Conservation (phyloP, 2,797 vertebrate genomes). For the Craterocephalus amniculus region DNA sequence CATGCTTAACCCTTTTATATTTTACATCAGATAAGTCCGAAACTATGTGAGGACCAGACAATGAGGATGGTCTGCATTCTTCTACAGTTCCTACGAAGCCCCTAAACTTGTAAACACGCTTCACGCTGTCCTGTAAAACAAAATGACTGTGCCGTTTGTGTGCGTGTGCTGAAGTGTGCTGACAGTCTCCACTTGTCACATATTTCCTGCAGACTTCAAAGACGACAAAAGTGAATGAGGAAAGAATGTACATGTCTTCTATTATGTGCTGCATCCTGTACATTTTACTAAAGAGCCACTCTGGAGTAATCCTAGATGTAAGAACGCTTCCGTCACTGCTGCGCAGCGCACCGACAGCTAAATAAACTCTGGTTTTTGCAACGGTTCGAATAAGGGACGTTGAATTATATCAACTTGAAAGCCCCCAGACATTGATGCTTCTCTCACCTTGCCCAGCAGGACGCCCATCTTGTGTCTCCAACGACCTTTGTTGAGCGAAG, state of each 20-base stretch:
- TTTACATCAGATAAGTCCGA: not conserved
- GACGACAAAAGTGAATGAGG: not conserved
- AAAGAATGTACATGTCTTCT: not conserved
- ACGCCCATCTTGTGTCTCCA: conserved; percentile 99
- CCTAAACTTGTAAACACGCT: not conserved
- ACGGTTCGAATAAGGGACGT: not conserved
- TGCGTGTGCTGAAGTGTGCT: not conserved
- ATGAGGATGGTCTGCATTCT: not conserved
- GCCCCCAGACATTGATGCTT: not conserved
- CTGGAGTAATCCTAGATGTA: not conserved
- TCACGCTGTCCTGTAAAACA: not conserved
- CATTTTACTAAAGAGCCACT: not conserved
- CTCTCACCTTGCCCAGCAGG: conserved; percentile 94
- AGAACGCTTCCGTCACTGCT: not conserved
- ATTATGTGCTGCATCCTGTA: not conserved
- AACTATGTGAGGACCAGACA: not conserved
- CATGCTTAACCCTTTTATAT: not conserved
- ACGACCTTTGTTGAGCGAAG: conserved; percentile 97
- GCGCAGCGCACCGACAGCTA: not conserved
- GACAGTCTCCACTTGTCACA: not conserved
- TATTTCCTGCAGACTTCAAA: not conserved
- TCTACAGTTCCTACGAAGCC: not conserved
- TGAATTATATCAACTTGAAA: not conserved
- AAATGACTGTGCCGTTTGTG: not conserved
- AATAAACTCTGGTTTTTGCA: not conserved